Base-by-base conservation (phyloP, 2,888 invertebrate genomes). In the Pachymerium ferrugineum region DNA sequence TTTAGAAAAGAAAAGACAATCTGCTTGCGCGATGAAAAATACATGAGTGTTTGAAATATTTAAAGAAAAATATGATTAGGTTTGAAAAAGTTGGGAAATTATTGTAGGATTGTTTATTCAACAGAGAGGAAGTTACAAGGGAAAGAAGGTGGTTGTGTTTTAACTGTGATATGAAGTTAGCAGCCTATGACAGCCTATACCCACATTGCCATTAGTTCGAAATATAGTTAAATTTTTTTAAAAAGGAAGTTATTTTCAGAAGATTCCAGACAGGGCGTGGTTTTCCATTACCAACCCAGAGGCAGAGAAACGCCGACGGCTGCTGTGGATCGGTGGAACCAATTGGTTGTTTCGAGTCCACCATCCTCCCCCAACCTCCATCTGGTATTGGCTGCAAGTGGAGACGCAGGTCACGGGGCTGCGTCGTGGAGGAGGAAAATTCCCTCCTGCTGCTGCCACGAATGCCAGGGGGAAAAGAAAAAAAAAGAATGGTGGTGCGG, bases 181-280 rank as follows among this genome's bases (percentile, higher is more conserved):
- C 71, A 38, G 35, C 71, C n/a, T n/a, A n/a, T n/a, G n/a, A n/a
- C n/a, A n/a, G n/a, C n/a, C n/a, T n/a, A n/a, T n/a, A n/a, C n/a
- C n/a, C n/a, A n/a, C n/a, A n/a, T n/a, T n/a, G n/a, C n/a, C n/a
- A n/a, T n/a, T n/a, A n/a, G n/a, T n/a, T n/a, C n/a, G 22, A 38
- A 38, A 54, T 22, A 54, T 54, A 54, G 22, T 54, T 25, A 54
- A 22, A 28, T 54, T n/a, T n/a, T n/a, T n/a, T n/a, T n/a, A n/a
- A n/a, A n/a, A 54, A 54, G 19, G 71, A 31, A 71, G 71, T 71
- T 71, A 33, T 33, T 71, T 71, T 35, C 28, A 28, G 19, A 19
- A 6, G 38, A 35, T 22, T 38, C 69, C 72, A 72, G 72, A 72
- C 72, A 72, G 72, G 72, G 72, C 72, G 72, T 72, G 72, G 72